Percentiles rank a stretch among this genome's conserved stretches.
These are phyloP conservation scores for Butorides virescens DNA, from an alignment of 2,113 vertebrate genomes.

Conservation along the genomic window DNA sequence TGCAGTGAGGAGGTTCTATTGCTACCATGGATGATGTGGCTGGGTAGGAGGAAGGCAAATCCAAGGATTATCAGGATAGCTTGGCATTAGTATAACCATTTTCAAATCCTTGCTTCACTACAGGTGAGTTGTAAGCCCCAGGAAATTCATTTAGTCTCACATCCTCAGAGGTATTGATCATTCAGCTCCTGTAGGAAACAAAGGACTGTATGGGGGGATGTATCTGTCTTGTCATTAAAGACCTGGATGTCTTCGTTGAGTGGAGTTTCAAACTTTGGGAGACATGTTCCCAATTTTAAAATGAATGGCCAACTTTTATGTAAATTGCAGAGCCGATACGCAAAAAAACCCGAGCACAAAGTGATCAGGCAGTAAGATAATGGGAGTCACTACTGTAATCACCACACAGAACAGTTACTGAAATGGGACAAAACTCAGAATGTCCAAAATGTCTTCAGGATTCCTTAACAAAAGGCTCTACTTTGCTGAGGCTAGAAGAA, in stretches of 20 bases:
- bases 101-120: not conserved
- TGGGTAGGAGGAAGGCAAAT: not conserved
- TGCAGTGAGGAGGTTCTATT: not conserved
- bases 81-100: not conserved
- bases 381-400: rapidly evolving
- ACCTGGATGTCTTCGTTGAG: not conserved
- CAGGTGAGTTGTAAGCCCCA: not conserved
- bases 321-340: not conserved
- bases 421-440: not conserved
- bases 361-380: not conserved
- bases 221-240: not conserved
- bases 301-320: not conserved
- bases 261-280: not conserved
- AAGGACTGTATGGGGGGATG: too few species aligned
- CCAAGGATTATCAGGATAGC: not conserved
- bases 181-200: not conserved
- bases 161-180: not conserved
- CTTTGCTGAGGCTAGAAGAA: not conserved
- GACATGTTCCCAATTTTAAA: not conserved
- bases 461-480: not conserved
- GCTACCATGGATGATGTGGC: not conserved
- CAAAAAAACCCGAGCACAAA: not conserved
- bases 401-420: not conserved
- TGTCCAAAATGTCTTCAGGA: not conserved
- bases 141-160: not conserved